Conservation (phyloP, 2,888 invertebrate species). For the Seira ritae region DNA sequence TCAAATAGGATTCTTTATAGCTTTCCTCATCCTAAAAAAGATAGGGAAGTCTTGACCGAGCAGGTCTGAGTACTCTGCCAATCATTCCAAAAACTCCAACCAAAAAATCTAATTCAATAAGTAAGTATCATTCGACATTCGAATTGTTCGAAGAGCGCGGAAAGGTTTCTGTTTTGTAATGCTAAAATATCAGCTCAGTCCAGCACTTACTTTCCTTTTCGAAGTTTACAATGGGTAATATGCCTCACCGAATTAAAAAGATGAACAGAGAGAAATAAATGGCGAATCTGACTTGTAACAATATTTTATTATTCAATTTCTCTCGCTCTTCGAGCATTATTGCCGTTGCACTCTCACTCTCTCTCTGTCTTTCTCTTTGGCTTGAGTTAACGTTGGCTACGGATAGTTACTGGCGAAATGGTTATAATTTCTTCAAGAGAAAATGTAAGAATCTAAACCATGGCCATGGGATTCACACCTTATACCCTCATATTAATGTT, state of each 20-base stretch:
- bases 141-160: constrained; percentile 28
- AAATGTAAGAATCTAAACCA: too few relatives aligned
- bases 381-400: too few relatives aligned
- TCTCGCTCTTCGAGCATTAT: not conserved
- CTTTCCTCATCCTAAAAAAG: not conserved
- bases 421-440: too few relatives aligned
- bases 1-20: too few relatives aligned
- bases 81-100: constrained; percentile 42
- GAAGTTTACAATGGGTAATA: not conserved
- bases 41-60: constrained; percentile 24
- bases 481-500: too few relatives aligned
- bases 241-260: constrained; percentile 5
- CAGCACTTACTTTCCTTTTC: constrained; percentile 5
- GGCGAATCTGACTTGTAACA: constrained; percentile 22
- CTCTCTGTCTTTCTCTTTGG: too few relatives aligned
- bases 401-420: too few relatives aligned
- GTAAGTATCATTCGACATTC: not conserved
- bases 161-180: constrained; percentile 72
- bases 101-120: constrained; percentile 24
- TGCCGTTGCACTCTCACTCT: not conserved
- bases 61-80: constrained; percentile 54
- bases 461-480: too few relatives aligned
- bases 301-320: constrained; percentile 45
- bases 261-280: constrained; percentile 12
- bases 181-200: constrained; percentile 65